phyloP scores from a whole-genome alignment of 2,113 vertebrate species.

The Coptodon bakossiorum region DNA sequence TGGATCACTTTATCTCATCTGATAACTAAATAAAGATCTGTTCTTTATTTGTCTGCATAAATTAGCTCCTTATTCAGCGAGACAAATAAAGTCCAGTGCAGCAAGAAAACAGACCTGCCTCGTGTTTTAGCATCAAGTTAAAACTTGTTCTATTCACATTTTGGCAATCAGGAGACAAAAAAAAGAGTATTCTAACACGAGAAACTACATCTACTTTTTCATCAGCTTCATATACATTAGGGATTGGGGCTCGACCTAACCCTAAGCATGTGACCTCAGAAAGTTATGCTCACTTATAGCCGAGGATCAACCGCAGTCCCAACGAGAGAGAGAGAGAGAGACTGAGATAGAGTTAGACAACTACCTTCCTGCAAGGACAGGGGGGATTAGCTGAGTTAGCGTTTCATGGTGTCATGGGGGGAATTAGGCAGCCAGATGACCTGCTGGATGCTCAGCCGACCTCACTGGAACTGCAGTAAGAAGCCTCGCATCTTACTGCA shows the following conservation, averaged over 20 bases:
- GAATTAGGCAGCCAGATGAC: conserved; percentile 22
- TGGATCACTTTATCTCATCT: not conserved
- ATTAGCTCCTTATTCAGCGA: not conserved
- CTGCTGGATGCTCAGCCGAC: conserved; percentile 4
- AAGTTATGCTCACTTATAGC: not conserved
- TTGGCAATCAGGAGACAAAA: not conserved
- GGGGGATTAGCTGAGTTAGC: conserved; percentile 50
- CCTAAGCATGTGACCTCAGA: not conserved
- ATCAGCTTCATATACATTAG: not conserved
- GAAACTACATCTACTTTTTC: not conserved
- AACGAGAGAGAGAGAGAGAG: not conserved
- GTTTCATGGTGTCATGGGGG: conserved; percentile 14
- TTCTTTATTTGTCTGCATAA: not conserved
- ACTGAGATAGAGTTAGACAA: conserved; percentile 2
- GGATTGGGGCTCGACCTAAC: not conserved
- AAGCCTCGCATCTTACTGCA: not conserved
- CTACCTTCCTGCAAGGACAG: conserved; percentile 29
- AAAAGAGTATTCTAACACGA: not conserved
- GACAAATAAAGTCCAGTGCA: not conserved
- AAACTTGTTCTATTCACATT: not conserved
- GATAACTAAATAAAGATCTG: not conserved
- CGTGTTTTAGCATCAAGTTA: not conserved
- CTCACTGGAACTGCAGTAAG: not conserved
- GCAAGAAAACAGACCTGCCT: not conserved
- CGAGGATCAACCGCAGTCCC: not conserved